phyloP scores from a whole-genome alignment of 1,140 invertebrate genomes.

The Heliconius congener region DNA sequence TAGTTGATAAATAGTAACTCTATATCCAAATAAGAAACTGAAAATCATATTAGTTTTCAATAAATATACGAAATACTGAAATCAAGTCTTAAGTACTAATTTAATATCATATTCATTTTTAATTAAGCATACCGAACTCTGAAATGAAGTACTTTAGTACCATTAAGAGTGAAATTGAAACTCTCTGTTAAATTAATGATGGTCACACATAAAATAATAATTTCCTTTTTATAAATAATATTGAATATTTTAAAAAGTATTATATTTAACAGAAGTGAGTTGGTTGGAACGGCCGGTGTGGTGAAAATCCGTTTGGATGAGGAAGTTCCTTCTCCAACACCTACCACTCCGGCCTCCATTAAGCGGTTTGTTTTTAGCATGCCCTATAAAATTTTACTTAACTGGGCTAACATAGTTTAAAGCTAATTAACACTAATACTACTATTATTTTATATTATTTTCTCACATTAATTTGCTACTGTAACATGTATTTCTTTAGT shows the following conservation, averaged over 20 bases:
- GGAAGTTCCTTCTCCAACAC: slow-evolving; percentile 74
- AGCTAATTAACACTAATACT: slow-evolving; percentile 33
- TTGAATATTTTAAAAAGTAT: slow-evolving; percentile 34
- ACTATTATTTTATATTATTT: slow-evolving; percentile 18
- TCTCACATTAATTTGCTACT: slow-evolving; percentile 14
- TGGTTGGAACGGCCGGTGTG: slow-evolving; percentile 79
- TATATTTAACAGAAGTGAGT: slow-evolving; percentile 80
- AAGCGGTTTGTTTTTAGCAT: slow-evolving; percentile 79
- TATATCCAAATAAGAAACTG: not conserved
- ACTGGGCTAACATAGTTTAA: slow-evolving; percentile 52
- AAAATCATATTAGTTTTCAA: not conserved
- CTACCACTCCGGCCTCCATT: slow-evolving; percentile 77
- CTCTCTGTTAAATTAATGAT: too few relatives aligned
- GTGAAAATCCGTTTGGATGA: slow-evolving; percentile 80
- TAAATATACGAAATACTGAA: not conserved
- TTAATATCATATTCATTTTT: not conserved
- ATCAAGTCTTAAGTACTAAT: not conserved
- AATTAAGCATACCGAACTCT: not conserved
- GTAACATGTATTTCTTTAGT: slow-evolving; percentile 24
- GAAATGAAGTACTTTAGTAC: not conserved
- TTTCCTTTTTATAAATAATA: not conserved
- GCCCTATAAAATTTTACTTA: slow-evolving; percentile 52
- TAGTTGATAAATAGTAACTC: not conserved
- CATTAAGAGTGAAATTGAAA: not conserved
- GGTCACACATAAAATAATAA: not conserved